Evolutionary conservation across 2,888 invertebrate species (phyloP).

Genomic region (Plagodis pulveraria): DNA sequence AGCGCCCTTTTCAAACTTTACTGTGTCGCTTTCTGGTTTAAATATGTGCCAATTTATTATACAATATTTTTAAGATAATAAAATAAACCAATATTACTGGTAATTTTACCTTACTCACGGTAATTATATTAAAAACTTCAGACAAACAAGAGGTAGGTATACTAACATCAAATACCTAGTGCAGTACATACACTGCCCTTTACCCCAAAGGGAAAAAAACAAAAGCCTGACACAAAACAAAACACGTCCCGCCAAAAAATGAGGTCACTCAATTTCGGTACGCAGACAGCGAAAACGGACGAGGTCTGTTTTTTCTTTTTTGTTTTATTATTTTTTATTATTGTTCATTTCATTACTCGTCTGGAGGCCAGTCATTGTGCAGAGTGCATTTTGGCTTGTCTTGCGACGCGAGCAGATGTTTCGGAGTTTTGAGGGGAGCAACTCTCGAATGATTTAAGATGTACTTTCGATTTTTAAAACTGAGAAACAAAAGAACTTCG

Average conservation of each 20-base stretch:
- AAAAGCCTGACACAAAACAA: conserved; percentile 33
- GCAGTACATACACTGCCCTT: conserved; percentile 4
- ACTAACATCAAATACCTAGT: not conserved
- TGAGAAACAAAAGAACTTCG: not conserved
- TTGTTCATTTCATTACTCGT: conserved; percentile 59
- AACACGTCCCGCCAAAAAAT: conserved; percentile 47
- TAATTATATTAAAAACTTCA: too few relatives aligned
- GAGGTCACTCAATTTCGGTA: conserved; percentile 68
- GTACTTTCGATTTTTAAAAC: conserved; percentile 9
- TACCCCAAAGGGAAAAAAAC: conserved; percentile 24
- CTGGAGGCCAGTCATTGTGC: conserved; percentile 62
- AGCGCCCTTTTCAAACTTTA: too few relatives aligned
- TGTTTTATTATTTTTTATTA: conserved; percentile 40
- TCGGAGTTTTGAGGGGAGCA: conserved; percentile 32
- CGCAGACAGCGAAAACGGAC: conserved; percentile 37
- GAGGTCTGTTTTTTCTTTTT: conserved; percentile 17
- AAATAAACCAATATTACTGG: too few relatives aligned
- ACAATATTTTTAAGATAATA: too few relatives aligned
- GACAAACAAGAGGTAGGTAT: not conserved
- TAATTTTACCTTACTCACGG: too few relatives aligned
- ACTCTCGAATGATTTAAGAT: conserved; percentile 11
- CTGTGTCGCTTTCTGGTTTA: too few relatives aligned
- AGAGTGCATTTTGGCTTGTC: conserved; percentile 45
- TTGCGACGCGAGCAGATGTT: conserved; percentile 59
- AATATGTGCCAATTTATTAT: too few relatives aligned